A percentile compares a stretch with the other conserved stretches of the same genome.
Evolutionary conservation across 2,888 invertebrate species (phyloP).

Genomic region (Morpho deidamia): DNA sequence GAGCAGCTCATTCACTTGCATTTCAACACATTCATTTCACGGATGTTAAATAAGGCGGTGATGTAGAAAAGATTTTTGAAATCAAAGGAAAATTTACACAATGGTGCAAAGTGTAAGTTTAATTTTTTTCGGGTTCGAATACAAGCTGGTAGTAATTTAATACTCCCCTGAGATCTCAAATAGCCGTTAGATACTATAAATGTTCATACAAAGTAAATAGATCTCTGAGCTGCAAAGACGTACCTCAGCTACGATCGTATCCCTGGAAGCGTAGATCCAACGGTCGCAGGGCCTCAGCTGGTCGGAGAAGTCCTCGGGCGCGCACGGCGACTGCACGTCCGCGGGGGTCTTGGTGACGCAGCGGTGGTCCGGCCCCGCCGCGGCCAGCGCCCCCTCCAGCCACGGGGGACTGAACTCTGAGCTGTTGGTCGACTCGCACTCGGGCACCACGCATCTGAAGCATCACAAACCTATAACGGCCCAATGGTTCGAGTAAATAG

Average conservation of each 20-base stretch:
- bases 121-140: too few relatives aligned
- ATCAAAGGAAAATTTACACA: too few relatives aligned
- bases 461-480: neutral
- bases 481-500: too few relatives aligned
- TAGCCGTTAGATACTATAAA: too few relatives aligned
- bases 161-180: too few relatives aligned
- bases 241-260: conserved; percentile 69
- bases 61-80: too few relatives aligned
- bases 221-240: neutral
- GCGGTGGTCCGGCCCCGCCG: conserved; percentile 34
- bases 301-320: conserved; percentile 46
- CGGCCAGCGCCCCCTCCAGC: conserved; percentile 45
- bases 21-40: too few relatives aligned
- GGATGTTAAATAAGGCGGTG: too few relatives aligned
- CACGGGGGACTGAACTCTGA: conserved; percentile 48
- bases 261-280: conserved; percentile 56
- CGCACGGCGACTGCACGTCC: conserved; percentile 35
- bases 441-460: conserved; percentile 60
- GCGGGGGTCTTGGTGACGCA: conserved; percentile 36
- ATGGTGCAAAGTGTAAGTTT: too few relatives aligned
- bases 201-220: too few relatives aligned
- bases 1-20: too few relatives aligned
- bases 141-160: too few relatives aligned
- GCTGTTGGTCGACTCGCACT: conserved; percentile 58
- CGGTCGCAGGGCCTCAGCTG: conserved; percentile 45